Evolutionary conservation across 2,113 vertebrate genomes (phyloP).

Genomic region (Calonectris borealis): DNA sequence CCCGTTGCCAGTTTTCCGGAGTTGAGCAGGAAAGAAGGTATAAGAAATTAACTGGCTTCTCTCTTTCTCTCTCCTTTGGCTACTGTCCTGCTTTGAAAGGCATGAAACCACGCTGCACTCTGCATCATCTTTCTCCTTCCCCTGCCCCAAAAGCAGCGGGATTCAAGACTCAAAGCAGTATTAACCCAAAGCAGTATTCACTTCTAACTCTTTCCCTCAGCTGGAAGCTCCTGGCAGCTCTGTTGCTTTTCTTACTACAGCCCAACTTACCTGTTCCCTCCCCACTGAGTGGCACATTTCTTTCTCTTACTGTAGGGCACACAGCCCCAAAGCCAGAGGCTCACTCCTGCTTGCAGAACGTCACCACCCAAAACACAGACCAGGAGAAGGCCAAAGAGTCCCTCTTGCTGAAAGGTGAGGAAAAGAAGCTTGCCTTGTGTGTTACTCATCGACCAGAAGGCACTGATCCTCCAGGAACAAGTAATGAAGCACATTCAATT

Average conservation of each 20-base stretch:
- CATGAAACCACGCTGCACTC: neutral
- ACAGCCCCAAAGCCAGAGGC: neutral
- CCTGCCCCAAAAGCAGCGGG: neutral
- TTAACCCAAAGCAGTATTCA: neutral
- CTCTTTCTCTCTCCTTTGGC: neutral
- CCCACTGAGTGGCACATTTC: neutral
- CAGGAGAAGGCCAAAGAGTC: neutral
- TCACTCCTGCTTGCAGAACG: neutral
- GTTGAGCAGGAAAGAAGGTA: neutral
- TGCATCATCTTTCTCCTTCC: neutral
- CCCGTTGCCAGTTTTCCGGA: neutral
- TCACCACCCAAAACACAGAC: neutral
- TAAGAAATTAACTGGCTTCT: neutral
- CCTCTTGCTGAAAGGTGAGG: conserved; percentile 60
- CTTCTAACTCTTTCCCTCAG: neutral
- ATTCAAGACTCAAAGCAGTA: neutral
- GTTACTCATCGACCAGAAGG: neutral
- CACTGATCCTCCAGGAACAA: conserved; percentile 31
- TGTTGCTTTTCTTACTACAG: neutral
- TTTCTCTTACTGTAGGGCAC: neutral
- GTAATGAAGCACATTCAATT: conserved; percentile 58
- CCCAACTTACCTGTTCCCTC: neutral
- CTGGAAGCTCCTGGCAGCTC: neutral
- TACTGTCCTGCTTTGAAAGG: neutral
- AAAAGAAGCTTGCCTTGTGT: conserved; percentile 44